Percentiles rank a stretch among this genome's conserved stretches.
Conservation (phyloP, 2,888 invertebrate species). For the Temnothorax unifasciatus region DNA sequence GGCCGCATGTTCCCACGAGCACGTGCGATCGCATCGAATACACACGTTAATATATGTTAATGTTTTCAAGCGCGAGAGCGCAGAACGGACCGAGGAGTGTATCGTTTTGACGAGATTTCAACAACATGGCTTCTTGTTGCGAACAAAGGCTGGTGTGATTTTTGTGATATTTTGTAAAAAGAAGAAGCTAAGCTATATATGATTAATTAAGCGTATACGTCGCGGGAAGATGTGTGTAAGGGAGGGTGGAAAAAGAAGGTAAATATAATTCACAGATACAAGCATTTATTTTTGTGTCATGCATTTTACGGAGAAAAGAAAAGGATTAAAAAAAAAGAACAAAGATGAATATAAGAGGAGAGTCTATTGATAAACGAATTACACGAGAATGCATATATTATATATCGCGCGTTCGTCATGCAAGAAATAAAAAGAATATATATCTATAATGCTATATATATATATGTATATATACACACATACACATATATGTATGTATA, state of each 20-base stretch:
- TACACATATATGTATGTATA: constrained; percentile 62
- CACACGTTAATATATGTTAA: constrained; percentile 18
- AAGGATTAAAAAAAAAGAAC: constrained; percentile 44
- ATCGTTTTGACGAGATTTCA: constrained; percentile 57
- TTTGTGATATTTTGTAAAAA: constrained; percentile 86
- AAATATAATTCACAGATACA: constrained; percentile 79
- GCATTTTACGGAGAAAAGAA: constrained; percentile 82
- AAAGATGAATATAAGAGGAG: constrained; percentile 68
- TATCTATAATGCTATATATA: constrained; percentile 40
- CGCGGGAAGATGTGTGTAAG: constrained; percentile 41
- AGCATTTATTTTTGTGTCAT: constrained; percentile 87
- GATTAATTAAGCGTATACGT: constrained; percentile 70
- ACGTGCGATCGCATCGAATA: constrained; percentile 39
- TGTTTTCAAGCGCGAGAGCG: constrained; percentile 52
- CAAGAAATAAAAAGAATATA: constrained; percentile 70
- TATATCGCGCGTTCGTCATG: constrained; percentile 67
- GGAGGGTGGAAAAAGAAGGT: constrained; percentile 24
- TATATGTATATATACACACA: constrained; percentile 64
- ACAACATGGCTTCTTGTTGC: constrained; percentile 80
- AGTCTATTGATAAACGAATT: constrained; percentile 77
- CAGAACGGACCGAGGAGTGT: constrained; percentile 21
- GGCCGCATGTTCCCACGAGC: constrained; percentile 11
- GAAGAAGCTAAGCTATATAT: constrained; percentile 69
- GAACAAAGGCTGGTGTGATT: constrained; percentile 85
- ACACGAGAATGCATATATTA: constrained; percentile 71